Percentiles rank a stretch among this genome's conserved stretches.
Conservation (phyloP, 2,113 vertebrate species). For the Danionella cerebrum region DNA sequence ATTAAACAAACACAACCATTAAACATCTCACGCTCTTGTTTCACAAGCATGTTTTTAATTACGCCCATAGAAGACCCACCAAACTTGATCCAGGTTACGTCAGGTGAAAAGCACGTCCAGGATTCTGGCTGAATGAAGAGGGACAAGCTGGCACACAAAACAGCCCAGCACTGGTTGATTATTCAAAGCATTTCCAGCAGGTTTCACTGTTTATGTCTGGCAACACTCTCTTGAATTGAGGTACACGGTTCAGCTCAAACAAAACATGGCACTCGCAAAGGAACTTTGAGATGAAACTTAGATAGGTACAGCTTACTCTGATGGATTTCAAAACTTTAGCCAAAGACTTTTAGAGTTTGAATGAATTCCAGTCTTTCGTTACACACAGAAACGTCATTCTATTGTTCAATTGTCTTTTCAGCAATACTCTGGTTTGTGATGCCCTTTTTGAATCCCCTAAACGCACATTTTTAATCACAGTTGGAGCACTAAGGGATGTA, state of each 20-base stretch:
- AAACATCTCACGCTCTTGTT: neutral
- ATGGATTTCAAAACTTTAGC: neutral
- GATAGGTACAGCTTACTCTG: neutral
- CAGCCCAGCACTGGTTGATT: neutral
- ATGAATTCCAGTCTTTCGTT: neutral
- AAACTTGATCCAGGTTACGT: neutral
- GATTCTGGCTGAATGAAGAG: neutral
- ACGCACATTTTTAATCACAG: too few relatives aligned
- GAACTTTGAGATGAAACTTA: neutral
- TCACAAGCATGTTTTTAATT: constrained; percentile 11
- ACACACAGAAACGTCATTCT: neutral
- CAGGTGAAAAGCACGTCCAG: neutral
- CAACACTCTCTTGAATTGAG: neutral
- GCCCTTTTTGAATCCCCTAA: too few relatives aligned
- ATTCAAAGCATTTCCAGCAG: neutral
- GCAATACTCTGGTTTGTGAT: too few relatives aligned
- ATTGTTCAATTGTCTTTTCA: too few relatives aligned
- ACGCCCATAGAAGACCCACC: constrained; percentile 1
- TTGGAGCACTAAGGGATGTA: too few relatives aligned
- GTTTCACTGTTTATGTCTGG: neutral
- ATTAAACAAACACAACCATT: constrained; percentile 5
- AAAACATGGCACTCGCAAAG: neutral
- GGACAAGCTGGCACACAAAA: neutral
- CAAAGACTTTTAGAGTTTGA: neutral
- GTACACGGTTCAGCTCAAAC: neutral